phyloP scores from a whole-genome alignment of 2,797 vertebrate genomes.

The Typhlichthys eigenmanni region DNA sequence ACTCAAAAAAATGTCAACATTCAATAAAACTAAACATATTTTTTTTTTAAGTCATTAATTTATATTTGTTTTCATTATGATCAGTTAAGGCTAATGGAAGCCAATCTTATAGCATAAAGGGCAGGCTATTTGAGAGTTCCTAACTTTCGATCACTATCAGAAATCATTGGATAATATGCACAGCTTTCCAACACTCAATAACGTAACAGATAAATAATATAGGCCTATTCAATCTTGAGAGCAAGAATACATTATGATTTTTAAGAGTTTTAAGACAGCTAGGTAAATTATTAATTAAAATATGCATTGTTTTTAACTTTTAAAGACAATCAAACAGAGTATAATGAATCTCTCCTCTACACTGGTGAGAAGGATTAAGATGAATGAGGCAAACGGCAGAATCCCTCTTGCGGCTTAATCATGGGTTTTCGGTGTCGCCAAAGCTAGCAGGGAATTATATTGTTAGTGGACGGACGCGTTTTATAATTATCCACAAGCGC shows the following conservation, averaged over 20 bases:
- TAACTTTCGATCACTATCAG: too few relatives aligned
- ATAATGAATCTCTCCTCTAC: conserved; percentile 45
- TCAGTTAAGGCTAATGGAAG: too few relatives aligned
- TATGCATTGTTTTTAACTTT: conserved; percentile 4
- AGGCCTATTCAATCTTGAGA: too few relatives aligned
- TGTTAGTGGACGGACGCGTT: conserved; percentile 30
- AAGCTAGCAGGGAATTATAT: conserved; percentile 28
- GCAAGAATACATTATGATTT: neutral
- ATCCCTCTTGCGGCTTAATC: conserved; percentile 15
- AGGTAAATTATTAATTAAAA: neutral
- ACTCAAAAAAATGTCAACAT: too few relatives aligned
- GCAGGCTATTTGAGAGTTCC: too few relatives aligned
- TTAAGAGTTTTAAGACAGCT: conserved; percentile 3
- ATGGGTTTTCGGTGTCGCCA: conserved; percentile 37
- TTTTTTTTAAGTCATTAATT: too few relatives aligned
- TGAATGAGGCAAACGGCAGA: conserved; percentile 47
- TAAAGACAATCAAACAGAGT: conserved; percentile 29
- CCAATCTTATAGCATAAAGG: too few relatives aligned
- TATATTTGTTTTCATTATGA: too few relatives aligned
- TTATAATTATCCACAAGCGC: conserved; percentile 35
- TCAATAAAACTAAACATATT: too few relatives aligned
- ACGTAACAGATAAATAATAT: too few relatives aligned
- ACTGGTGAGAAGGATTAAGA: conserved; percentile 47
- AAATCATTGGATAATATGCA: too few relatives aligned
- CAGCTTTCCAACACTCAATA: too few relatives aligned